phyloP scores from a whole-genome alignment of 2,797 vertebrate genomes.

The Luscinia luscinia region DNA sequence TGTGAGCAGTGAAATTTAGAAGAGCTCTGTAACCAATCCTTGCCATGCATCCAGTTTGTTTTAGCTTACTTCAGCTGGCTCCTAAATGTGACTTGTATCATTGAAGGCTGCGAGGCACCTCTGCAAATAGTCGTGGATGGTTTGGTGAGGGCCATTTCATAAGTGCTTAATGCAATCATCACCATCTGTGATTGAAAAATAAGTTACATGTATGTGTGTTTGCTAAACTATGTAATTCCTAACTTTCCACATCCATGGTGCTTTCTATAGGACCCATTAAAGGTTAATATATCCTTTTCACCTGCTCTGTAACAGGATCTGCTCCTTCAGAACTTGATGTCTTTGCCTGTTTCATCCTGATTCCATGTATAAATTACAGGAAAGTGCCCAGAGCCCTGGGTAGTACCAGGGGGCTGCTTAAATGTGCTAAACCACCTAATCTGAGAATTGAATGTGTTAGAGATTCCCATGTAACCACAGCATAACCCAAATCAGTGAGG shows the following conservation, averaged over 20 bases:
- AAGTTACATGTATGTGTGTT: not conserved
- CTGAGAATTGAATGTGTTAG: not conserved
- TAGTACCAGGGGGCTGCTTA: not conserved
- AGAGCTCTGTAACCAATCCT: not conserved
- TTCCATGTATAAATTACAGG: not conserved
- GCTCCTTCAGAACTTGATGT: not conserved
- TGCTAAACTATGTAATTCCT: not conserved
- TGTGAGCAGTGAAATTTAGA: not conserved
- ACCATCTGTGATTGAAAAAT: not conserved
- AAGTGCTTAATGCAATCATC: not conserved
- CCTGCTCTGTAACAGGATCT: not conserved
- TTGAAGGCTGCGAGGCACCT: not conserved
- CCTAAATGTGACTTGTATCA: not conserved
- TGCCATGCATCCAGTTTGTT: not conserved
- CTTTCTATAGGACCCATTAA: not conserved
- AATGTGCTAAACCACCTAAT: not conserved
- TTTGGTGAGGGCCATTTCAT: not conserved
- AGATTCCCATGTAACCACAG: not conserved
- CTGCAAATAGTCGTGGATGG: not conserved
- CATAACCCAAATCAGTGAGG: not conserved
- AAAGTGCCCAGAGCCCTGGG: not conserved
- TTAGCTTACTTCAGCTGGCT: not conserved
- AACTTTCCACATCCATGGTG: not conserved
- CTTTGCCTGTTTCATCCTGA: not conserved
- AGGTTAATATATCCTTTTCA: not conserved